Evolutionary conservation across 2,888 invertebrate genomes (phyloP).

Genomic region (Andrena camellia): DNA sequence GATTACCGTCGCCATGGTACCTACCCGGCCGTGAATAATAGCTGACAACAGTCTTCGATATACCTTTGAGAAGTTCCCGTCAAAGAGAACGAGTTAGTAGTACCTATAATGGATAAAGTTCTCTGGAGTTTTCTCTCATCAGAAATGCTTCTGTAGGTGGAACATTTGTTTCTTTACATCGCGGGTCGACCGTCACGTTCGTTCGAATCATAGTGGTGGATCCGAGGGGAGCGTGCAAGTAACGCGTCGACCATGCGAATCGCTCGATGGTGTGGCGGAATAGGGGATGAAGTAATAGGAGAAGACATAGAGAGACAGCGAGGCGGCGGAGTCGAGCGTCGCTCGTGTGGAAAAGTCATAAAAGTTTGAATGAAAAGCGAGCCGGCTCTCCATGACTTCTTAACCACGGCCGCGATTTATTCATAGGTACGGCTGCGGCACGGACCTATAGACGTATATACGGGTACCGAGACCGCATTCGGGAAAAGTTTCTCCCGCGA

Average conservation of each 20-base stretch:
- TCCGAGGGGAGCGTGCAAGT: constrained; percentile 24
- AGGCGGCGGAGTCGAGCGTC: constrained; percentile 17
- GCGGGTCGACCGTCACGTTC: constrained; percentile 21
- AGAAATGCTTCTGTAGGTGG: no score
- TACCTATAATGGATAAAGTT: no score
- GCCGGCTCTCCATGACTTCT: constrained; percentile 70
- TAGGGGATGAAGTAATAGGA: not conserved
- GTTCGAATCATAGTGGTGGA: constrained; percentile 32
- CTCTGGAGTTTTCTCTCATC: no score
- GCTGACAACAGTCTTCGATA: no score
- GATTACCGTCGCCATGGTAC: no score
- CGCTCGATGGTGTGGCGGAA: constrained; percentile 49
- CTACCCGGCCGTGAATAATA: no score
- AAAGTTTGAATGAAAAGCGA: constrained; percentile 75
- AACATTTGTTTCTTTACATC: not conserved
- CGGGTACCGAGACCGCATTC: constrained; percentile 35
- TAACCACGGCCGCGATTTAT: constrained; percentile 72
- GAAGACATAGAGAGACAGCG: not conserved
- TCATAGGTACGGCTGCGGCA: constrained; percentile 65
- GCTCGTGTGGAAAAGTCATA: constrained; percentile 64
- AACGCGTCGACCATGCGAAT: constrained; percentile 1
- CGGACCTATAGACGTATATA: constrained; percentile 38
- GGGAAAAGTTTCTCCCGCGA: constrained; percentile 61
- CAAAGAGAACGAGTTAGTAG: no score
- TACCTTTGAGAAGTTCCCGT: no score